phyloP scores from a whole-genome alignment of 2,113 vertebrate species.

The Caranx melampygus region DNA sequence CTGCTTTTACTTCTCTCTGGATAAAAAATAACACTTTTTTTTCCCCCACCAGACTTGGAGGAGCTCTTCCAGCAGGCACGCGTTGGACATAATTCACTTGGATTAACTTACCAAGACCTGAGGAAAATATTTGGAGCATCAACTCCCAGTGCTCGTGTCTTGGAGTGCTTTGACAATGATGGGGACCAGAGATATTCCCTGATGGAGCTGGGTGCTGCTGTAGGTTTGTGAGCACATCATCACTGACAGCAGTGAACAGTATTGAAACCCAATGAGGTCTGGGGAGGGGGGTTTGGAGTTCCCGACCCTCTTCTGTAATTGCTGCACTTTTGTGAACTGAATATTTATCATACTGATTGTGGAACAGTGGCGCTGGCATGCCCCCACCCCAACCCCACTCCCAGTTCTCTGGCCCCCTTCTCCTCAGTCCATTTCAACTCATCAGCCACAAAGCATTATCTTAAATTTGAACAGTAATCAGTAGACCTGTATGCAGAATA shows the following conservation, averaged over 20 bases:
- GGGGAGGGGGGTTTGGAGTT: constrained; percentile 11
- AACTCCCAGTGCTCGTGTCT: constrained; percentile 44
- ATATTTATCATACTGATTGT: constrained; percentile 71
- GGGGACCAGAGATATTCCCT: constrained; percentile 71
- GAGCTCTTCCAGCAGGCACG: constrained; percentile 53
- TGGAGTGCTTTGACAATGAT: constrained; percentile 74
- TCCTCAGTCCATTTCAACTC: neutral
- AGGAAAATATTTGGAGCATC: constrained; percentile 59
- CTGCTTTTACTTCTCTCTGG: neutral
- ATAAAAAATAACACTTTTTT: neutral
- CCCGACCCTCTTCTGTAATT: constrained; percentile 50
- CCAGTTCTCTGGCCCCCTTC: neutral
- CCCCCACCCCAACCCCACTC: constrained; percentile 10
- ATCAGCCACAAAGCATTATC: constrained; percentile 26
- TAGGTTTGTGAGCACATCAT: constrained; percentile 67
- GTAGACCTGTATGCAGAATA: constrained; percentile 20
- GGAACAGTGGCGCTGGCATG: constrained; percentile 64
- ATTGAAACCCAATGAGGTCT: constrained; percentile 62
- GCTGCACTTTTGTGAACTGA: constrained; percentile 76
- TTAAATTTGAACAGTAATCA: constrained; percentile 38
- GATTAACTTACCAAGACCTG: constrained; percentile 67
- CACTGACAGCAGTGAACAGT: constrained; percentile 60
- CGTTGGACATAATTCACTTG: constrained; percentile 9
- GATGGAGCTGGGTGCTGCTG: constrained; percentile 74
- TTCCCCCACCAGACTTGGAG: constrained; percentile 71